Evolutionary conservation across 2,797 vertebrate species (phyloP), one percentile per base, ranked within the genome.

Genomic region (Gadopsis bispinosus): DNA sequence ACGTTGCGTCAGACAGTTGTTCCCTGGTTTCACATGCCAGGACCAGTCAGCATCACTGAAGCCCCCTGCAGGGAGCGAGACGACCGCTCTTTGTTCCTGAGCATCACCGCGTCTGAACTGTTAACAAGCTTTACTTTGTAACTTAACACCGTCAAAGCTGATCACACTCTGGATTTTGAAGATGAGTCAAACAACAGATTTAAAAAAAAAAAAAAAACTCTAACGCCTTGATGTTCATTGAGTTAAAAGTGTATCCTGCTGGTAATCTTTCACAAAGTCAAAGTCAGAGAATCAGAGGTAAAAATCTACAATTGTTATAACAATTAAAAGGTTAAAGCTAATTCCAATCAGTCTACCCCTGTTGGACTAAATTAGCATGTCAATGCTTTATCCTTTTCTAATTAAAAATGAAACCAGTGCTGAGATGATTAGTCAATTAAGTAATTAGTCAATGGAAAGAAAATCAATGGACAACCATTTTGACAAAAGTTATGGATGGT

Each of bases 1-100:
- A 79, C 58, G 80, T 80, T 86, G 87, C 17, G 5, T 83, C 85
- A 88, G 61, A 77, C 47, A 48, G 69, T 88, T 87, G 80, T 81
- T 87, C 65, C 65, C 48, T 65, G 58, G 80, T 72, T 88, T 91
- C 68, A 77, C 75, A 83, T 83, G 79, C 77, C 83, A 83, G 22
- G 81, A 69, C 29, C 61, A 10, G 58, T 75, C 50, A 87, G 79
- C 81, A 81, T 90, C 83, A 35, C 69, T 56, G 48, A 79, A 62
- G 77, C 64, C 78, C 83, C 84, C 80, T 73, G 80, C 71, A 70
- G 82, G 43, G 73, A 79, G 35, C 48, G 20, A 51, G 35, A 51
- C 65, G 58, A 58, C 0, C 29, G 19, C 6, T 69, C 82, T 88
- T 88, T 92, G 78, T 86, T 88, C 58, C 79, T 12, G 48, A 79